These are phyloP conservation scores for Margaritifera margaritifera DNA, from an alignment of 2,888 invertebrate genomes.

Conservation along the genomic window DNA sequence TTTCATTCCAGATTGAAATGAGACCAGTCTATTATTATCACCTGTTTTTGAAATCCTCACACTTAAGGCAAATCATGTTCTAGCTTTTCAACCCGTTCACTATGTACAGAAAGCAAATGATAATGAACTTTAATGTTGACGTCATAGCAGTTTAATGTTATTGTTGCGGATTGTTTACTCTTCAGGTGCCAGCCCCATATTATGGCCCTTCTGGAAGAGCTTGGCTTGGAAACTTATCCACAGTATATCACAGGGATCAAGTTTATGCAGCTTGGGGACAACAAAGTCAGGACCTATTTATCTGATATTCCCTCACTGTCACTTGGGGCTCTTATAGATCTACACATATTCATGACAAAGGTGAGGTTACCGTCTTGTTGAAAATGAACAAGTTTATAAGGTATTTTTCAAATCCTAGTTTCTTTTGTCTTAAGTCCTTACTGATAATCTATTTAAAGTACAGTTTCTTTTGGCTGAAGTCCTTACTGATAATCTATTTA, in stretches of 20 bases:
- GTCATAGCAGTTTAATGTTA: too few species aligned
- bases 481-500: neutral
- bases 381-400: too few species aligned
- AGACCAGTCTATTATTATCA: too few species aligned
- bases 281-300: conserved; percentile 56
- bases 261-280: conserved; percentile 62
- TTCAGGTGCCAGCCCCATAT: conserved; percentile 67
- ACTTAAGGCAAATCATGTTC: too few species aligned
- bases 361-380: conserved; percentile 32
- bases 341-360: conserved; percentile 59
- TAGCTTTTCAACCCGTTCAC: too few species aligned
- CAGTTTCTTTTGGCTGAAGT: neutral
- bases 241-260: conserved; percentile 67
- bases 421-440: neutral
- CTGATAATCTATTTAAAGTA: neutral
- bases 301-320: conserved; percentile 66
- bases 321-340: conserved; percentile 61
- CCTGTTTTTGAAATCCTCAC: too few species aligned
- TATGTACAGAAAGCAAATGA: too few species aligned
- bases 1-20: too few species aligned
- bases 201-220: conserved; percentile 64
- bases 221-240: conserved; percentile 59
- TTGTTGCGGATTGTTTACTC: neutral
- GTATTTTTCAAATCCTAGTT: neutral
- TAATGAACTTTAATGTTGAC: too few species aligned